Base-by-base conservation (phyloP, 2,888 invertebrate species). In the Frankliniella intonsa region DNA sequence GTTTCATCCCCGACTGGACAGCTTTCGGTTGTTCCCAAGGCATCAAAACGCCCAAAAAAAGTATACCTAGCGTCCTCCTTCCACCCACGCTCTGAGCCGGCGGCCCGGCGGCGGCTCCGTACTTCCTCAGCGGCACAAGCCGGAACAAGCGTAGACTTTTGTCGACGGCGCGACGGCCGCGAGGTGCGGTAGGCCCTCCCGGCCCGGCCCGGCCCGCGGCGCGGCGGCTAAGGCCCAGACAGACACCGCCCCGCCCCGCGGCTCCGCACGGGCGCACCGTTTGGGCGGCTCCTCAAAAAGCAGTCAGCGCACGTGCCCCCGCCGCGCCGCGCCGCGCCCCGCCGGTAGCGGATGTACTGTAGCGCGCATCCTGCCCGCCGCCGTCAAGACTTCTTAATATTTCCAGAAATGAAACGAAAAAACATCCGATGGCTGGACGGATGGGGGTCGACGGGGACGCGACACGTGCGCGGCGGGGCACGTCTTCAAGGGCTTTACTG, bases 321-420 rank as follows among this genome's bases (percentile, higher is more conserved):
- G 25, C 69, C 69, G 69, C 69, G 22, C 69, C 69, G 22, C 69
- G 65, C 69, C 69, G 69, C 69, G 25, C 69, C 69, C 0, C 69
- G 69, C n/a, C 69, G 69, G 69, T 76, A 76, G 69, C 69, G 69
- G 69, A 76, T 76, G 69, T 25, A 22, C 22, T 19, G 55, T 19
- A 55, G 55, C 69, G 25, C 69, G 25, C 69, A 76, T 76, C 69
- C 69, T 76, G 69, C 69, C 22, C 7, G n/a, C 69, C 22, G 25
- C 25, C 22, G 22, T 55, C 55, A 55, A 55, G 55, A 55, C 69
- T 76, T 76, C 69, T 76, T 76, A 76, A 76, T 76, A 76, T 76
- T 76, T 76, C 69, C 69, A 76, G 69, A 76, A 76, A 76, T 76
- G 69, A 76, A 76, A 76, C 25, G 69, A 22, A 76, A 76, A 62